Evolutionary conservation across 2,797 vertebrate species (phyloP), one percentile per base, ranked within the genome.

Genomic region (Poeciliopsis paucimaculata): DNA sequence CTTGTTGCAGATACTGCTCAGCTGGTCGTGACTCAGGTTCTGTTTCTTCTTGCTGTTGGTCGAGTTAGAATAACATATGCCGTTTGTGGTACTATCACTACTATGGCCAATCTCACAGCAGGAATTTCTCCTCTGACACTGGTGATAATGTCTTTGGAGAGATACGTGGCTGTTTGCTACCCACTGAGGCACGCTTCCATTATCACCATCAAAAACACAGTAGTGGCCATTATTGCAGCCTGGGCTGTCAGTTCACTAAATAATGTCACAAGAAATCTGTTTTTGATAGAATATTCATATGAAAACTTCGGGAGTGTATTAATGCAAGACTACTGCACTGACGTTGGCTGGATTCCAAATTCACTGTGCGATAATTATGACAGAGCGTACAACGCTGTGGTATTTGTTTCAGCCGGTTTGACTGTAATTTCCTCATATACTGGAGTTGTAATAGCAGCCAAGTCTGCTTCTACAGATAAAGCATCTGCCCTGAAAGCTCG

Each of bases 1-100:
- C 84, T 93, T 0, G 87, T 94, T 75, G 75, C 81, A n/a, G 93
- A 95, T 55, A 89, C 90, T 0, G 36, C 90, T 12, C 89, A 89
- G 46, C 76, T 94, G 62, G 4, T 72, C 0, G 7, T 79, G 6
- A 78, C 79, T 2, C 80, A 82, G 68, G 0, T 89, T 0, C 11
- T 91, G 9, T 89, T 75, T 41, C 28, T 88, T 0, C 51, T 92
- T 9, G 55, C 81, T 18, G 0, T 68, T 2, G 3, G 2, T 9
- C 55, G 64, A 2, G 1, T 91, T 0, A 55, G 20, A 5, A 0
- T 93, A 4, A 36, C 75, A 1, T 83, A 75, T n/a, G 49, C 77
- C 10, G 20, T 82, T 1, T 95, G 93, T 80, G 71, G 80, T 5
- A 0, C 87, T 2, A 31, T 93, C 2, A 9, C 79, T 0, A n/a